Evolutionary conservation across 2,888 invertebrate species (phyloP).

Genomic region (Lamellibrachia columna): DNA sequence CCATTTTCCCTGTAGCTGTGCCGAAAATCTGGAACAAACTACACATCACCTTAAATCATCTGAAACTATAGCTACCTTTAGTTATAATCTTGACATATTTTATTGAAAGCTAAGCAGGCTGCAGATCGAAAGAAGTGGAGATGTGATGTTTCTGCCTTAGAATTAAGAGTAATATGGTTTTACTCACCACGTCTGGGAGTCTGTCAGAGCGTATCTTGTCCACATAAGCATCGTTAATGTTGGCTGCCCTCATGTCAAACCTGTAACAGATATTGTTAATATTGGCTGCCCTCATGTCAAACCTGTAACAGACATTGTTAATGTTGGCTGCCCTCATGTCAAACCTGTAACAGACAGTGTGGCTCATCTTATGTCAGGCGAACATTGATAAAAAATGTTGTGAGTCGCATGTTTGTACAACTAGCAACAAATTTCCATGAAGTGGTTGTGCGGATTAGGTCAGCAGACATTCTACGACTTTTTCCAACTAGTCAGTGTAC

Average conservation of each 20-base stretch:
- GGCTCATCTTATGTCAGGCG: background rate
- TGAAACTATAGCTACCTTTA: too few relatives aligned
- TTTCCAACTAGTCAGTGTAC: too few relatives aligned
- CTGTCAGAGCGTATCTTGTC: conserved; percentile 77
- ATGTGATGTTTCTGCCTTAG: background rate
- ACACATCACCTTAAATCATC: too few relatives aligned
- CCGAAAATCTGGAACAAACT: too few relatives aligned
- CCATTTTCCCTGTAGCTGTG: too few relatives aligned
- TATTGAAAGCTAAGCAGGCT: too few relatives aligned
- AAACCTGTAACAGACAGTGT: conserved; percentile 59
- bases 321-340: conserved; percentile 90
- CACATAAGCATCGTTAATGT: conserved; percentile 88
- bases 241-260: conserved; percentile 88
- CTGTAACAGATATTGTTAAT: conserved; percentile 81
- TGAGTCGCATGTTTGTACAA: too few relatives aligned
- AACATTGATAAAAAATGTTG: too few relatives aligned
- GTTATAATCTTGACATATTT: too few relatives aligned
- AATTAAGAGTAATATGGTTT: background rate
- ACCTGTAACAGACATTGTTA: conserved; percentile 80
- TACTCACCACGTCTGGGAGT: conserved; percentile 82
- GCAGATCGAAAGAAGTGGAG: background rate
- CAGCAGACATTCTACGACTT: too few relatives aligned
- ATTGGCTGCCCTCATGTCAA: conserved; percentile 89
- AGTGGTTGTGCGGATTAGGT: too few relatives aligned
- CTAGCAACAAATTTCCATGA: too few relatives aligned